Evolutionary conservation across 2,888 invertebrate species (phyloP), one percentile per base, ranked within the genome.

Genomic region (Brenthis hecate): DNA sequence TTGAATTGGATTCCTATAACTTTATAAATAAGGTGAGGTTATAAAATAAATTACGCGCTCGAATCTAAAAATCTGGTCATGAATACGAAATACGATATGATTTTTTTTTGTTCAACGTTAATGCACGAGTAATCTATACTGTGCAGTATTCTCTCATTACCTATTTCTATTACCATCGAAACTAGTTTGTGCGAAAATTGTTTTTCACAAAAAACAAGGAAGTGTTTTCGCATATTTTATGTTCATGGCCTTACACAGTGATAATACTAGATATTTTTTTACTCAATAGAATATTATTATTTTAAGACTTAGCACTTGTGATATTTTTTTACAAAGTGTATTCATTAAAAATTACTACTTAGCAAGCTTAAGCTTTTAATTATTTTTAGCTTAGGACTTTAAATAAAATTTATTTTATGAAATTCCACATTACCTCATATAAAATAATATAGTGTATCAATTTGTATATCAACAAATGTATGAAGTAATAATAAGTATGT

Each of bases 161-260:
- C 0, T 28, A 14, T 58, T 23, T 48, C 8, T 48, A n/a, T 23
- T 58, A 28, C 60, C 28, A 23, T 47, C 19, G 47, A 58, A 58
- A 58, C 58, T 58, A 48, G 48, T 58, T 58, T 48, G 14, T 28
- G 48, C 50, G 50, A 51, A 65, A 60, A 50, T 28, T 23, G 54
- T 51, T n/a, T 64, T 36, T 16, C 65, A 56, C 43, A 71, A 70
- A 68, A 67, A 74, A 72, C 67, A 54, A 77, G 79, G 79, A 80
- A 80, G 75, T 79, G 36, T 11, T 36, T 62, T 65, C 61, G 55
- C 61, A 67, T 72, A 75, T 78, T 75, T 78, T 77, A 73, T 71
- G 75, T 69, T 16, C 53, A 36, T 62, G 62, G 51, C 36, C 62
- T 62, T 43, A 62, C 62, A 51, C 16, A 4, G 43, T n/a, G 16